Evolutionary conservation across 2,888 invertebrate species (phyloP).

Genomic region (Meteorus cinctellus): DNA sequence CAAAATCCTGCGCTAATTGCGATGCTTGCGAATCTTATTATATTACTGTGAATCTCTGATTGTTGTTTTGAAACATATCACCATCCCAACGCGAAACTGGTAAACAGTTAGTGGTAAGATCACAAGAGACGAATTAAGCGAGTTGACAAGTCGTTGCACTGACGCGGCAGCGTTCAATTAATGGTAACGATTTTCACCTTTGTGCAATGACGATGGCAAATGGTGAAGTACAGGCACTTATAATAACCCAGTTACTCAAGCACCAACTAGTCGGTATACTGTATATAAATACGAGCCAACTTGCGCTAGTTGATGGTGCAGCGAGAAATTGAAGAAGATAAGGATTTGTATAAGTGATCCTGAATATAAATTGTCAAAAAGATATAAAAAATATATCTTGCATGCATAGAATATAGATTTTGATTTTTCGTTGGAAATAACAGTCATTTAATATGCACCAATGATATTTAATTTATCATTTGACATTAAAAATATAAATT

Average conservation of each 20-base stretch:
- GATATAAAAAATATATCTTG: conserved; percentile 4
- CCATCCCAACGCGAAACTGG: background rate
- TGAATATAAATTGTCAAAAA: conserved; percentile 16
- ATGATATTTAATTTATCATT: too few relatives aligned
- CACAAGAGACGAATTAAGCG: conserved; percentile 7
- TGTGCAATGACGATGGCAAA: conserved; percentile 62
- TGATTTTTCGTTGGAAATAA: too few relatives aligned
- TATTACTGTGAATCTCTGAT: background rate
- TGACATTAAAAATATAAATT: background rate
- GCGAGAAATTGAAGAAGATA: conserved; percentile 50
- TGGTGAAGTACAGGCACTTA: conserved; percentile 63
- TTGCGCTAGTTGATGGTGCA: conserved; percentile 45
- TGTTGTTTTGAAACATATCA: background rate
- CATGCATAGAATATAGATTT: too few relatives aligned
- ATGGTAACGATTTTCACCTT: conserved; percentile 66
- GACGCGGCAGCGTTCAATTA: conserved; percentile 61
- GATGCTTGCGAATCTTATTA: conserved; percentile 4
- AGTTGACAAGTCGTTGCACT: conserved; percentile 13
- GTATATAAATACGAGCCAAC: conserved; percentile 55
- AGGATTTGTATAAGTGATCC: conserved; percentile 21
- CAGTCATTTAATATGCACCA: too few relatives aligned
- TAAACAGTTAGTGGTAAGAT: background rate
- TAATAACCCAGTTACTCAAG: conserved; percentile 67
- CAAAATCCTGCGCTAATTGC: background rate
- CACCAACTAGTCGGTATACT: conserved; percentile 61